Evolutionary conservation across 2,113 vertebrate species (phyloP).

Genomic region (Malurus cyaneus): DNA sequence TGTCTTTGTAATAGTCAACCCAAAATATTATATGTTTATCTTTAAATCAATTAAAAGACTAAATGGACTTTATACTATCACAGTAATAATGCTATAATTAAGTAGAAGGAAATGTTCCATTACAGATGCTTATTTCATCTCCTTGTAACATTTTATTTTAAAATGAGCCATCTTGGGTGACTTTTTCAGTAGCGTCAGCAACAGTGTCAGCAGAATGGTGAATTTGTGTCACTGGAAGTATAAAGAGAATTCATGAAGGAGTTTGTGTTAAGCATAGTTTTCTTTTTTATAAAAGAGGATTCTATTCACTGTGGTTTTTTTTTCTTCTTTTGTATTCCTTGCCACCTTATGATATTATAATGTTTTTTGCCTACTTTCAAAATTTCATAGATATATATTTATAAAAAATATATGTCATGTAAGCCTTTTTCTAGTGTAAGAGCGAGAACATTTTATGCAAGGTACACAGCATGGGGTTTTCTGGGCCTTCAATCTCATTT

Average conservation of each 20-base stretch:
- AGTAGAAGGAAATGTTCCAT: neutral
- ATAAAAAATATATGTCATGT: slow-evolving; percentile 47
- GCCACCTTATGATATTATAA: slow-evolving; percentile 38
- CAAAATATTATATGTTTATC: neutral
- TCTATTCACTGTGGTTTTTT: neutral
- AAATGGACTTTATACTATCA: neutral
- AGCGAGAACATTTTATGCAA: slow-evolving; percentile 26
- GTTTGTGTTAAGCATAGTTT: slow-evolving; percentile 47
- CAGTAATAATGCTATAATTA: neutral
- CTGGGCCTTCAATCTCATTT: slow-evolving; percentile 17
- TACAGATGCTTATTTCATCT: slow-evolving; percentile 19
- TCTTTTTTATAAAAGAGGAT: neutral
- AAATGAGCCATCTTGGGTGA: slow-evolving; percentile 30
- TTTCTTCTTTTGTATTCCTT: slow-evolving; percentile 32
- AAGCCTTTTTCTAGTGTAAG: slow-evolving; percentile 35
- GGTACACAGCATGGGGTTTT: slow-evolving; percentile 27
- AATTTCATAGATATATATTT: slow-evolving; percentile 50
- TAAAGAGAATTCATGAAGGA: slow-evolving; percentile 68
- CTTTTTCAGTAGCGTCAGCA: slow-evolving; percentile 47
- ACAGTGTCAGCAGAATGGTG: slow-evolving; percentile 59
- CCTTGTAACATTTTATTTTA: slow-evolving; percentile 20
- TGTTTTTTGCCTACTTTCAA: slow-evolving; percentile 51
- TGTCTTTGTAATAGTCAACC: neutral
- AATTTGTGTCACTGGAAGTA: slow-evolving; percentile 27
- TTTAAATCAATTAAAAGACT: neutral